A percentile compares a stretch with the other conserved stretches of the same genome.
phyloP scores from a whole-genome alignment of 2,888 invertebrate species.

The Torymus aiolomorphi region DNA sequence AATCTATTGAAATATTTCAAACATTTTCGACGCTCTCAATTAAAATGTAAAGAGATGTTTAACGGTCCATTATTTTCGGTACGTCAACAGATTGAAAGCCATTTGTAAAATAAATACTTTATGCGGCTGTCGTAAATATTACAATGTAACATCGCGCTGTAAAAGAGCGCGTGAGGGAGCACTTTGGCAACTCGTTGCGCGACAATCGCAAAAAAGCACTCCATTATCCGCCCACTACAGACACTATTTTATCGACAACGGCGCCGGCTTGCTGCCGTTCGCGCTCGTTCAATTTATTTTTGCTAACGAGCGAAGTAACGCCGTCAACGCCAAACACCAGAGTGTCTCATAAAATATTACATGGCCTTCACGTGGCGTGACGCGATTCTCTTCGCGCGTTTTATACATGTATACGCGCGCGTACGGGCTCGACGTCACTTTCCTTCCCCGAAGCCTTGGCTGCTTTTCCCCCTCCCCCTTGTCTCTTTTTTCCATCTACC shows the following conservation, averaged over 20 bases:
- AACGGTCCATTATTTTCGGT: neutral
- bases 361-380: neutral
- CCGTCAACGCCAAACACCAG: neutral
- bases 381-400: conserved; percentile 24
- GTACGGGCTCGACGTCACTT: neutral
- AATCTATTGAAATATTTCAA: too few relatives aligned
- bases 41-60: neutral
- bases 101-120: neutral
- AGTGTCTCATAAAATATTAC: conserved; percentile 46
- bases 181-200: conserved; percentile 18
- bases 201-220: conserved; percentile 9
- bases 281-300: conserved; percentile 34
- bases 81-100: neutral
- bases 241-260: conserved; percentile 31
- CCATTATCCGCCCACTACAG: conserved; percentile 14
- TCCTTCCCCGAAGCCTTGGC: conserved; percentile 14
- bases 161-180: neutral
- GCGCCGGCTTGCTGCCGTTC: neutral
- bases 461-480: conserved; percentile 20
- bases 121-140: conserved; percentile 4
- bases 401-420: neutral
- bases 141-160: conserved; percentile 13
- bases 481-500: conserved; percentile 17
- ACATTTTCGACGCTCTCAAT: too few relatives aligned
- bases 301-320: conserved; percentile 40